phyloP scores from a whole-genome alignment of 2,113 vertebrate genomes.

The Beaufortia kweichowensis region DNA sequence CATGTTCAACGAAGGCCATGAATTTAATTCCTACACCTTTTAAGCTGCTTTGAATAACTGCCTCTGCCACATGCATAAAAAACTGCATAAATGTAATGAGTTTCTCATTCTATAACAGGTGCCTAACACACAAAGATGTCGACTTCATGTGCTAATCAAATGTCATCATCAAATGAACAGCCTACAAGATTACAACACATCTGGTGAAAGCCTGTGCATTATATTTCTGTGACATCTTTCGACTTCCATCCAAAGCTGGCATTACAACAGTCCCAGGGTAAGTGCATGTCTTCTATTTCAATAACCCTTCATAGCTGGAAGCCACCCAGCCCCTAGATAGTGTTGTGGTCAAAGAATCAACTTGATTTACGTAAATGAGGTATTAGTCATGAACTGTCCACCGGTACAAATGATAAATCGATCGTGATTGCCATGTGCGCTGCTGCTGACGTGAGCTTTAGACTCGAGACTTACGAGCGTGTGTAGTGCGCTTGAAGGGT shows the following conservation, averaged over 20 bases:
- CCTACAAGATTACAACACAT: not conserved
- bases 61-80: too few relatives aligned
- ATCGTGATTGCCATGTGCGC: slow-evolving; percentile 50
- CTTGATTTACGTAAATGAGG: slow-evolving; percentile 31
- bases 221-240: not conserved
- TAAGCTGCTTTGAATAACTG: too few relatives aligned
- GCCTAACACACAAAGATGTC: not conserved
- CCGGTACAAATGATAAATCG: slow-evolving; percentile 48
- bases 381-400: slow-evolving; percentile 37
- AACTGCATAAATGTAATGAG: too few relatives aligned
- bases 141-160: not conserved
- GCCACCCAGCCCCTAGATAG: not conserved
- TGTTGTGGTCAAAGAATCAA: not conserved
- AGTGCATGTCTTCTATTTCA: not conserved
- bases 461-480: slow-evolving; percentile 34
- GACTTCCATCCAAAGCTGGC: not conserved
- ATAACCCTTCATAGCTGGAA: not conserved
- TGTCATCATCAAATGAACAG: not conserved
- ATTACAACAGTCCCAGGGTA: not conserved
- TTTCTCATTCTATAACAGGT: not conserved
- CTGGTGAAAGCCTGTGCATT: not conserved
- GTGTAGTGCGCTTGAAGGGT: slow-evolving; percentile 51
- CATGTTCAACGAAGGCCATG: too few relatives aligned
- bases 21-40: too few relatives aligned
- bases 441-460: slow-evolving; percentile 40